These are phyloP conservation scores for Uropsilus gracilis DNA, from an alignment of 2,113 vertebrate genomes.

Conservation along the genomic window DNA sequence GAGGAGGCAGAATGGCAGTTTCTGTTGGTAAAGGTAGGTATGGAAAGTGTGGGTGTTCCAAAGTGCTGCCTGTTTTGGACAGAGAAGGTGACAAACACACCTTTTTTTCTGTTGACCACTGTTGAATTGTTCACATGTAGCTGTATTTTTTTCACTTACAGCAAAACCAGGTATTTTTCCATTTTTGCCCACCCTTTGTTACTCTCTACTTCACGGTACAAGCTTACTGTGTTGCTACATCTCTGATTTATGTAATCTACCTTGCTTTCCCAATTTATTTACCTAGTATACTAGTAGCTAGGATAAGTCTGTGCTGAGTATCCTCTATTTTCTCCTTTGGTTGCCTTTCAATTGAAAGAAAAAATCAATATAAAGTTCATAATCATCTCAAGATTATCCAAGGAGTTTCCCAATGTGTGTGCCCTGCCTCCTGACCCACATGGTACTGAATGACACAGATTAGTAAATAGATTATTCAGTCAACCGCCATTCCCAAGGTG, in stretches of 20 bases:
- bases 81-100: slow-evolving; percentile 16
- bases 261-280: slow-evolving; percentile 34
- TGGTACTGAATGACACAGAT: slow-evolving; percentile 16
- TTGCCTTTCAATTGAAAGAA: neutral
- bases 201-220: neutral
- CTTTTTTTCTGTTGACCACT: neutral
- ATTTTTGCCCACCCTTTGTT: slow-evolving; percentile 16
- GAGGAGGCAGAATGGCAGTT: slow-evolving; percentile 53
- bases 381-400: slow-evolving; percentile 18
- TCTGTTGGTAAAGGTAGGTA: slow-evolving; percentile 63
- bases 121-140: slow-evolving; percentile 26
- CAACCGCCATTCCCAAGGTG: neutral
- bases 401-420: neutral
- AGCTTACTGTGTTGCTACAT: slow-evolving; percentile 6
- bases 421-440: neutral
- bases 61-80: slow-evolving; percentile 30
- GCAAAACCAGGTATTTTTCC: slow-evolving; percentile 6
- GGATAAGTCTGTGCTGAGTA: neutral
- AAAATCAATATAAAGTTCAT: neutral
- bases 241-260: slow-evolving; percentile 12
- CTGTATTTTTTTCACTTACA: neutral
- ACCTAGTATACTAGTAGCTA: neutral
- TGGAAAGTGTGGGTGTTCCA: slow-evolving; percentile 46
- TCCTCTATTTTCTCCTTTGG: neutral
- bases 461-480: slow-evolving; percentile 2